A percentile compares a stretch with the other conserved stretches of the same genome.
phyloP scores from a whole-genome alignment of 2,797 vertebrate species.

The Oceanodroma leucorhoa region DNA sequence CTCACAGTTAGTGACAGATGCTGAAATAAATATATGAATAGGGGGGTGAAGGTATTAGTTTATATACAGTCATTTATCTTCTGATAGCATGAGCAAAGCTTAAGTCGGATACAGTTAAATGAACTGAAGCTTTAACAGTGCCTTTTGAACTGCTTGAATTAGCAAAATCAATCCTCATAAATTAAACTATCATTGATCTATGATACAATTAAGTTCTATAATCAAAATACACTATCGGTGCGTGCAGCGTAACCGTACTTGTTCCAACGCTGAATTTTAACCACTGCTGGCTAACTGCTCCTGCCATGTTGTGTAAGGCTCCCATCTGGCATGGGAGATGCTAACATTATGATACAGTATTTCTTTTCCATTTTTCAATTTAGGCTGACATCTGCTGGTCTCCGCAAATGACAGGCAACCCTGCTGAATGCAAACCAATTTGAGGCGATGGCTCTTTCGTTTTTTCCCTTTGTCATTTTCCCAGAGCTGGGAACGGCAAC shows the following conservation, averaged over 20 bases:
- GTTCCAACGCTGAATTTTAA: constrained; percentile 64
- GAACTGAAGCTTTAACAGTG: constrained; percentile 61
- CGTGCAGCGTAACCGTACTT: neutral
- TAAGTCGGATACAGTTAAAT: constrained; percentile 65
- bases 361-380: constrained; percentile 74
- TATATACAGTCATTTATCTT: constrained; percentile 61
- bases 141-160: constrained; percentile 75
- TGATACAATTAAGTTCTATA: constrained; percentile 65
- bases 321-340: constrained; percentile 64
- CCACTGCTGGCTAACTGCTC: constrained; percentile 40
- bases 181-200: constrained; percentile 75
- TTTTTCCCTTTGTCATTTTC: constrained; percentile 70
- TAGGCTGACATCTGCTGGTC: constrained; percentile 80
- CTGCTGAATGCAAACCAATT: constrained; percentile 54
- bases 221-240: constrained; percentile 51
- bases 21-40: constrained; percentile 42
- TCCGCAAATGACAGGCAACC: constrained; percentile 42
- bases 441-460: neutral
- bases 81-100: constrained; percentile 46
- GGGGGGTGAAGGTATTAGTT: neutral
- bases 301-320: constrained; percentile 41
- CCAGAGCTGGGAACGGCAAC: constrained; percentile 35
- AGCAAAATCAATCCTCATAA: constrained; percentile 78
- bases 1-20: constrained; percentile 25
- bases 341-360: constrained; percentile 42